Percentiles rank a stretch among this genome's conserved stretches.
phyloP scores from a whole-genome alignment of 1,140 invertebrate genomes.

The Heterodera carotae region DNA sequence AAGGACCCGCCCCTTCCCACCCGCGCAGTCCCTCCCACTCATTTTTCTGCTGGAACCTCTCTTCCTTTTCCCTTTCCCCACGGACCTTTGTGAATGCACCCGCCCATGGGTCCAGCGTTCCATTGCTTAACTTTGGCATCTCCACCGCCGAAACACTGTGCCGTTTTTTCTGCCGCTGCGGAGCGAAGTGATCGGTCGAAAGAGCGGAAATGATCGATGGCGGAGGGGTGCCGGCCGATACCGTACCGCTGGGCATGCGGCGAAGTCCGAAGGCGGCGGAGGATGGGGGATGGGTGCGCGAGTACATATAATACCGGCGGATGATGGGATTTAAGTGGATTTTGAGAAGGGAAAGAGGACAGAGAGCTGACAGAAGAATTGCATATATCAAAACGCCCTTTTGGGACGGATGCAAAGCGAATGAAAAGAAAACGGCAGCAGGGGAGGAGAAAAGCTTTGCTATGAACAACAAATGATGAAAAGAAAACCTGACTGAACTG shows the following conservation, averaged over 20 bases:
- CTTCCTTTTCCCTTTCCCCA: neutral
- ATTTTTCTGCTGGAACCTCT: too few species aligned
- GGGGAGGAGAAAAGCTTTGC: neutral
- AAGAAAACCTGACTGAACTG: neutral
- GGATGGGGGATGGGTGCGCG: too few species aligned
- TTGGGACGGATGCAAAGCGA: neutral
- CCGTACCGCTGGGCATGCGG: neutral
- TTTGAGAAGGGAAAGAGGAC: neutral
- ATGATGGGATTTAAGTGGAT: neutral
- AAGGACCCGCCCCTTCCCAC: too few species aligned
- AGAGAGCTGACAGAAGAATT: neutral
- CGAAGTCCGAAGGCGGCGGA: neutral
- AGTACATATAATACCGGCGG: neutral
- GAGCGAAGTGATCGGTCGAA: neutral
- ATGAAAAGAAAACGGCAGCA: neutral
- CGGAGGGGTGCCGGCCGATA: neutral
- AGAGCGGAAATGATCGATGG: neutral
- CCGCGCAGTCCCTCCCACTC: too few species aligned
- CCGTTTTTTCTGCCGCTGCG: neutral
- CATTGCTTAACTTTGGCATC: neutral
- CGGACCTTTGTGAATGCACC: neutral
- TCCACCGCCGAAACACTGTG: neutral
- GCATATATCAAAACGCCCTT: neutral
- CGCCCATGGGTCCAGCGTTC: neutral
- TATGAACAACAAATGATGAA: neutral